Evolutionary conservation across 2,888 invertebrate species (phyloP), one percentile per base, ranked within the genome.

Genomic region (Chalcis sispes): DNA sequence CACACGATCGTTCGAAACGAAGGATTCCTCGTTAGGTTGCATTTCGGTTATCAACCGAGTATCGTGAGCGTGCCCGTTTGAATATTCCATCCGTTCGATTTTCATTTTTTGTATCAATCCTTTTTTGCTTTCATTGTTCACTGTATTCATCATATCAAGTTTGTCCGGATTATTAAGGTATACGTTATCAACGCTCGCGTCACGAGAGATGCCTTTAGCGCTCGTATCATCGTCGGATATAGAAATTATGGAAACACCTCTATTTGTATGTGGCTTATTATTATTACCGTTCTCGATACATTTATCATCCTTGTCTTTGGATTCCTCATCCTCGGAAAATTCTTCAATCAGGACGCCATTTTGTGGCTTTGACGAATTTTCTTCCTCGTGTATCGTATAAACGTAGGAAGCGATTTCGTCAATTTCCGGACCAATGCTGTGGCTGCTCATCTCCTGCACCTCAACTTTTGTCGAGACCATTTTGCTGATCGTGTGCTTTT

Each of bases 401-500:
- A 90, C 91, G 82, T 92, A 91, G 81, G 92, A 91, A 40, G 91
- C 91, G 77, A 92, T 91, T 85, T 92, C 92, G 85, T 92, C 92
- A 20, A 92, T 91, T 84, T 90, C 90, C 32, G 92, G 89, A 2
- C 91, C 90, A 76, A 91, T 91, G 10, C 72, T 72, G 1, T 29
- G 15, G 15, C 89, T 89, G 50, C 80, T 79, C 50, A 86, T 81
- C 83, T 91, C 91, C 81, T 92, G 91, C 83, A 91, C 91, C 87
- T 90, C 91, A 77, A 92, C 90, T 77, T 91, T 90, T 59, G 91
- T 91, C 69, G 92, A 90, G 66, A 90, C 91, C 91, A 92, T 91
- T 91, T 91, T 92, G 90, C 92, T 92, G 88, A 93, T 90, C 81
- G 91, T 91, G 88, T 91, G 93, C 83, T 91, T 91, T 90, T 93